Evolutionary conservation across 1,140 invertebrate genomes (phyloP), one percentile per base, ranked within the genome.

Genomic region (Acromyrmex echinatior): DNA sequence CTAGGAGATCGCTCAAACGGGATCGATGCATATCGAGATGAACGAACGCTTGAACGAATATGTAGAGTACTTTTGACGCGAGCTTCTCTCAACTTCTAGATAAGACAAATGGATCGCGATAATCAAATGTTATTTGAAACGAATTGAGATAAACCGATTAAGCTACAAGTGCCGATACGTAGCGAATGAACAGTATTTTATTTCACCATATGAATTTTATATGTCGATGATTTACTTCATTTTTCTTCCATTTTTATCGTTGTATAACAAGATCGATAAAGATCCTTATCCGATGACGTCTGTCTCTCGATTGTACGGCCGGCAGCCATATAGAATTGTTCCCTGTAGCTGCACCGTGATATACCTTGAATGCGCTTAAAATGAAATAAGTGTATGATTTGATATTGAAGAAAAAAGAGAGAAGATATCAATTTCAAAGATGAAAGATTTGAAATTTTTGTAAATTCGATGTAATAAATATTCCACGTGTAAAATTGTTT

Each of bases 1-100:
- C 7, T 25, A 28, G 28, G 7, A 62, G 45, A 9, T 49, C 12
- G 14, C 25, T 9, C 10, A 60, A 62, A 14, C 78, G 53, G 18
- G 31, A 0, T 4, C 77, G 66, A n/a, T 70, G 66, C 86, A 86
- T 86, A 16, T 18, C 73, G 58, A 4, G 7, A 77, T 3, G 14
- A 25, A 70, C 25, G 2, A 5, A 45, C 10, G 0, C 35, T 6
- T 39, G 35, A 21, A 53, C 14, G 14, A 18, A 53, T n/a, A 25
- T 9, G 9, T 6, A 53, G 28, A 60, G 10, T 14, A 12, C 12
- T 49, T 25, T 49, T 18, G 9, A 18, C 66, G 9, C 35, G 25
- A 5, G 6, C 14, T 31, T 25, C 21, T 31, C 5, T 39, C 45
- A 35, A 16, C 68, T 16, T 12, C 25, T 21, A 21, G 60, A 66